These are phyloP conservation scores for Passer domesticus DNA, from an alignment of 2,113 vertebrate genomes.

Conservation along the genomic window DNA sequence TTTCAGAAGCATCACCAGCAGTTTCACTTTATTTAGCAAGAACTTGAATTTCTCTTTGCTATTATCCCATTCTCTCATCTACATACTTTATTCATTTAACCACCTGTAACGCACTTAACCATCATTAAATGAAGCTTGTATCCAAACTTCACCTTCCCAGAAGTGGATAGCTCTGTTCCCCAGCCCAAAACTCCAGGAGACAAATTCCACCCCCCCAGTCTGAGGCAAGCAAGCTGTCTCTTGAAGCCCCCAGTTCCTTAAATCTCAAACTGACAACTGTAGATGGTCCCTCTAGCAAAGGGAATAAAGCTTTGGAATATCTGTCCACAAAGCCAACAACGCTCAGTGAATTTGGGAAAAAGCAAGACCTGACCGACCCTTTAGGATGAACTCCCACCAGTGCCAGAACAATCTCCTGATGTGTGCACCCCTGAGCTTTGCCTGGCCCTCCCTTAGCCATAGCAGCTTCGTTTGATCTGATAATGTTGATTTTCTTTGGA, in stretches of 20 bases:
- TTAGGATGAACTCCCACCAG: not conserved
- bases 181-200: not conserved
- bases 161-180: not conserved
- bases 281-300: not conserved
- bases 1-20: not conserved
- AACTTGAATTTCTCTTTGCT: not conserved
- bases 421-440: not conserved
- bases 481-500: not conserved
- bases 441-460: not conserved
- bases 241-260: not conserved
- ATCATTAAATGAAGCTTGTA: not conserved
- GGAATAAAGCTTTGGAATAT: not conserved
- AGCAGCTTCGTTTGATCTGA: not conserved
- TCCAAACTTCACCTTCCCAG: not conserved
- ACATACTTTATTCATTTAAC: not conserved
- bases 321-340: not conserved
- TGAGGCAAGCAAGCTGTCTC: not conserved
- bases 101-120: fast-evolving
- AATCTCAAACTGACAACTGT: not conserved
- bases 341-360: not conserved
- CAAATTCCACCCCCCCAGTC: not conserved
- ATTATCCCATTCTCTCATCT: not conserved
- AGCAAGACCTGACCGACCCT: not conserved
- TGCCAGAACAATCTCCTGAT: not conserved
- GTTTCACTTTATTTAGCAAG: not conserved